Conservation (phyloP, 1,140 invertebrate species). For the Listronotus bonariensis region DNA sequence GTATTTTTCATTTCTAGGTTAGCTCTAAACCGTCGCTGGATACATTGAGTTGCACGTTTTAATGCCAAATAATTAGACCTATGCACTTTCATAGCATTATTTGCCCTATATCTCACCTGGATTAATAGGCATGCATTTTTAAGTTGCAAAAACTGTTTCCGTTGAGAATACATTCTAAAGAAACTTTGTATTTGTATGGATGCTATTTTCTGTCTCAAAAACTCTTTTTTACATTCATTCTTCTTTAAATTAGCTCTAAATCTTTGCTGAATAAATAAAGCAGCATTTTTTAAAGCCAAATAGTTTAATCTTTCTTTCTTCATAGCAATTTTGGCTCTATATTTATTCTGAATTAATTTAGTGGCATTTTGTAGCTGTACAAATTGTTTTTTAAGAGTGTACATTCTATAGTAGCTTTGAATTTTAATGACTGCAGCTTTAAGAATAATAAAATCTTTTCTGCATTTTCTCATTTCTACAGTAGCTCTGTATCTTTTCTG, state of each 20-base stretch:
- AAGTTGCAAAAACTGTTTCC: no score
- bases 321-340: neutral
- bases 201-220: no score
- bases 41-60: no score
- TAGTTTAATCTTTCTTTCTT: constrained; percentile 1
- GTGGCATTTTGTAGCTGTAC: constrained; percentile 23
- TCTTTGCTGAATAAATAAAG: constrained; percentile 50
- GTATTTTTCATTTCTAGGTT: no score
- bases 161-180: no score
- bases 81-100: no score
- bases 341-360: constrained; percentile 17
- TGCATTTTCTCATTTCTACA: constrained; percentile 50
- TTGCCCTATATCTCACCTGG: no score
- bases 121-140: no score
- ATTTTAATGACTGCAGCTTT: constrained; percentile 33
- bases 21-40: no score
- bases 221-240: neutral
- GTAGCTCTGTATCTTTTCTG: constrained; percentile 55
- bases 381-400: constrained; percentile 28
- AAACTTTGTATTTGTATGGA: no score
- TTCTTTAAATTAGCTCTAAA: constrained; percentile 41
- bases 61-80: no score
- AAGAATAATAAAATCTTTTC: constrained; percentile 54
- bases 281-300: constrained; percentile 42
- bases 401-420: constrained; percentile 41